phyloP scores from a whole-genome alignment of 2,797 vertebrate species.

The Coluber constrictor region DNA sequence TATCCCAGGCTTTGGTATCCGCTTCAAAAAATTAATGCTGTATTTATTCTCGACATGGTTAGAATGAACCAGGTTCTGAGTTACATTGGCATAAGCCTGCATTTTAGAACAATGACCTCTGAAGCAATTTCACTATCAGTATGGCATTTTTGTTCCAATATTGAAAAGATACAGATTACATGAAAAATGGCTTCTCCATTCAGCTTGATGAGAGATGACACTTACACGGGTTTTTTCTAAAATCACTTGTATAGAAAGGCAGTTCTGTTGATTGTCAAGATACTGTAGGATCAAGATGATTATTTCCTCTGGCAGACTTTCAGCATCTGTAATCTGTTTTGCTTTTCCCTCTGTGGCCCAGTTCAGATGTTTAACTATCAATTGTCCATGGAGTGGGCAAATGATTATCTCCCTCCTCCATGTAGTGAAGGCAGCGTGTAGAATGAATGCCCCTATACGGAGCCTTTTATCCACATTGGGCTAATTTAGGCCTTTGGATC shows the following conservation, averaged over 20 bases:
- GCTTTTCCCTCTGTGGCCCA: conserved; percentile 28
- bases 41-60: conserved; percentile 35
- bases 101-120: conserved; percentile 59
- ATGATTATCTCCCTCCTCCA: not conserved
- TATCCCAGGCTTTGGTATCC: not conserved
- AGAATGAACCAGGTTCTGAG: conserved; percentile 61
- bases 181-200: not conserved
- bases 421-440: not conserved
- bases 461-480: not conserved
- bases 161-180: not conserved
- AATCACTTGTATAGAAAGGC: not conserved
- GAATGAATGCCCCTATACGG: too few species aligned
- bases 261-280: not conserved
- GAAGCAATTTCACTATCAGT: conserved; percentile 75
- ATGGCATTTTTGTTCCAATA: conserved; percentile 60
- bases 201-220: not conserved
- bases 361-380: conserved; percentile 28
- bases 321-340: conserved; percentile 40
- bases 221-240: conserved; percentile 1
- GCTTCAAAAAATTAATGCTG: not conserved
- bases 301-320: conserved; percentile 63
- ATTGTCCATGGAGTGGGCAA: not conserved
- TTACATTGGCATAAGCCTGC: conserved; percentile 31
- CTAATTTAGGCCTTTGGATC: not conserved
- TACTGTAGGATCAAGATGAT: not conserved